Conservation (phyloP, 2,888 invertebrate genomes). For the Halictus ligatus region DNA sequence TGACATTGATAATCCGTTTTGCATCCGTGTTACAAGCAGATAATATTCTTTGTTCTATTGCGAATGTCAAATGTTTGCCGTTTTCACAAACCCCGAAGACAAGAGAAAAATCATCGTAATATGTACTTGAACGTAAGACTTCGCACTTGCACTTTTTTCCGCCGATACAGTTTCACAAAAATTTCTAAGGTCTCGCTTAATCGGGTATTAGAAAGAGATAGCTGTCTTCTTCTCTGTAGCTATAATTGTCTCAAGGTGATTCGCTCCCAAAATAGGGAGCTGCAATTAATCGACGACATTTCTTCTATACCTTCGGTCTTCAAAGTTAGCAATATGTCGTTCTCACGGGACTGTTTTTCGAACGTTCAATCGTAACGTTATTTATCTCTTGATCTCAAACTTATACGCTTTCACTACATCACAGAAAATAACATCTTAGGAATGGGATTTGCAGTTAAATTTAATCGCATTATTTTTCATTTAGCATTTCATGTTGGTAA, state of each 20-base stretch:
- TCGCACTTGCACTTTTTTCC: slow-evolving; percentile 32
- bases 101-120: slow-evolving; percentile 4
- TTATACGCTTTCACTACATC: not conserved
- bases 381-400: slow-evolving; percentile 7
- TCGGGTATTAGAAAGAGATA: slow-evolving; percentile 74
- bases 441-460: not conserved
- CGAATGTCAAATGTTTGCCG: not conserved
- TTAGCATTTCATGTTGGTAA: not conserved
- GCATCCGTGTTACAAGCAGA: not conserved
- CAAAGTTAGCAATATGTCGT: not conserved
- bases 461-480: not conserved
- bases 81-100: not conserved
- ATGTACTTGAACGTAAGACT: slow-evolving; percentile 17
- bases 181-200: slow-evolving; percentile 70
- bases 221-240: slow-evolving; percentile 61
- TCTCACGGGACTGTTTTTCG: slow-evolving; percentile 3
- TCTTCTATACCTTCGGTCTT: slow-evolving; percentile 33
- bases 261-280: slow-evolving; percentile 75
- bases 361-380: not conserved
- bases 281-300: slow-evolving; percentile 70
- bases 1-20: slow-evolving; percentile 11
- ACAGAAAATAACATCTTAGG: not conserved
- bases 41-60: not conserved
- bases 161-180: slow-evolving; percentile 69
- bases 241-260: slow-evolving; percentile 75